Base-by-base conservation (phyloP, 2,888 invertebrate species). In the Eupelmus urozonus region DNA sequence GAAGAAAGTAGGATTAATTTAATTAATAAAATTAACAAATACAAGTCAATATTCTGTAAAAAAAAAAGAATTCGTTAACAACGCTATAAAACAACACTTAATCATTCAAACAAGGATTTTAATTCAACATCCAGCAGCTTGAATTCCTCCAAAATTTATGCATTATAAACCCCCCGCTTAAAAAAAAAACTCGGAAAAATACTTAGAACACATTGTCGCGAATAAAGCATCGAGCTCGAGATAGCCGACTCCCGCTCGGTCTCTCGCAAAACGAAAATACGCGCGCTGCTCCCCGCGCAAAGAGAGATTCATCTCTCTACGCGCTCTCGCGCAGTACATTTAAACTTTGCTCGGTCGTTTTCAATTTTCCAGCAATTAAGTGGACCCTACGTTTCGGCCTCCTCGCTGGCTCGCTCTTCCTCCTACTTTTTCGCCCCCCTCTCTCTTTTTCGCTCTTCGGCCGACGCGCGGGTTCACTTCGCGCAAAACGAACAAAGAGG, bases 291-390 rank as follows among this genome's bases (percentile, higher is more conserved):
- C n/a, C n/a, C 34, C 34, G 34, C 34, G 34, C 13, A 45, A 16
- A 7, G 13, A 45, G 45, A 72, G 55, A 72, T 76, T 76, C 69
- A 73, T 76, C 76, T 80, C 49, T 16, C 27, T 55, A 11, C 20
- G 51, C 45, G 67, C 76, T 7, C 25, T 4, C 34, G 53, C 29
- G 73, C 77, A 74, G 75, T 76, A 78, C 73, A 76, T 80, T 80
- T 78, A 73, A 80, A 78, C 72, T 76, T 80, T 73, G 49, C 69
- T 57, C 51, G 62, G 40, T 81, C 59, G 77, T 77, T 81, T 81
- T 79, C 79, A 74, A 77, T 82, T 81, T 81, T 81, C 76, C 74
- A 76, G 81, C 80, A 82, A 81, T 81, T 81, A 81, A 81, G 79
- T 80, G 76, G n/a, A 78, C 69, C 80, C 69, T 78, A 51, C 71